A percentile compares a stretch with the other conserved stretches of the same genome.
These are phyloP conservation scores for Ivindomyrus marchei DNA, from an alignment of 2,113 vertebrate genomes.

Conservation along the genomic window DNA sequence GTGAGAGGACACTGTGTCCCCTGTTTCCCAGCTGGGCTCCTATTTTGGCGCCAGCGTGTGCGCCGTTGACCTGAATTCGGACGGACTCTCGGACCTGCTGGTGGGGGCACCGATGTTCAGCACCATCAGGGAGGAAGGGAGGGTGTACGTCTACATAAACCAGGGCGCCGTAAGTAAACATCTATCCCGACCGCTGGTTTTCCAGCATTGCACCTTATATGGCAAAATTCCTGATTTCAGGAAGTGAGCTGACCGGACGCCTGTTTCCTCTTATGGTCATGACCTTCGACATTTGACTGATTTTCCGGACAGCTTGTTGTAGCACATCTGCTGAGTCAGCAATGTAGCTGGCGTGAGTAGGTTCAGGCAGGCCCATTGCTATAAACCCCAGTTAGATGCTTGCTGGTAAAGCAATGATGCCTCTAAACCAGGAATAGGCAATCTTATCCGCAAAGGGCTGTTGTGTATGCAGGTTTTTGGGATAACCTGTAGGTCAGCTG, in stretches of 20 bases:
- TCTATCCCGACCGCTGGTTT: neutral
- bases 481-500: no score
- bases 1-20: constrained; percentile 2
- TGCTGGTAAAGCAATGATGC: neutral
- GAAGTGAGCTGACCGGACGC: neutral
- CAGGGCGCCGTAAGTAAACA: constrained; percentile 67
- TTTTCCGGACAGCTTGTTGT: neutral
- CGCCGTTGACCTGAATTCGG: constrained; percentile 81
- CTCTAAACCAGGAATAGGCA: neutral
- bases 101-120: constrained; percentile 89
- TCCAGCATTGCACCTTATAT: neutral
- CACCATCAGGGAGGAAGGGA: constrained; percentile 79
- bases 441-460: no score
- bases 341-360: neutral
- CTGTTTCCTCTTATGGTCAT: neutral
- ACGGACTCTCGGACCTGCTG: constrained; percentile 85
- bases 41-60: constrained; percentile 90
- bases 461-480: no score
- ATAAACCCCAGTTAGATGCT: neutral
- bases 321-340: neutral
- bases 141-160: constrained; percentile 89
- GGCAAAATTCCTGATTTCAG: neutral
- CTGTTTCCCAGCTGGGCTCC: constrained; percentile 72
- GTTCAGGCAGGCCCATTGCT: neutral
- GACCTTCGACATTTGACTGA: neutral